Conservation (phyloP, 1,140 invertebrate genomes). For the Drosophila varians region DNA sequence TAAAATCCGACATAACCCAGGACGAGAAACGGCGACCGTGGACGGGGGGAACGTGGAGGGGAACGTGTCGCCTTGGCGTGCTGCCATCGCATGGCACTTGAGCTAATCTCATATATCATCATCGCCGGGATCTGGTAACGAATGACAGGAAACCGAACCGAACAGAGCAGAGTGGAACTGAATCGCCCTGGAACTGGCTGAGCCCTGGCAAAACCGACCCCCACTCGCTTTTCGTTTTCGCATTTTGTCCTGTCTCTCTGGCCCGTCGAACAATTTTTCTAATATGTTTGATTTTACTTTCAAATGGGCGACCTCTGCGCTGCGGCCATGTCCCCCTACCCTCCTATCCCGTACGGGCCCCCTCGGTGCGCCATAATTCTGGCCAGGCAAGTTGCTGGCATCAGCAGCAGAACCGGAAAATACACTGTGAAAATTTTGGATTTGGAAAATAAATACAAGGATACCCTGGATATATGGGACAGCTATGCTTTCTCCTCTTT, state of each 20-base stretch:
- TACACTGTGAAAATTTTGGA: constrained; percentile 1
- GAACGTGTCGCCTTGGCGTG: constrained; percentile 67
- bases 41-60: constrained; percentile 4
- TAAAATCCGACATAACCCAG: constrained; percentile 69
- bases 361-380: constrained; percentile 63
- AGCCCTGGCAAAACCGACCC: constrained; percentile 2
- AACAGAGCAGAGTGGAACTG: constrained; percentile 7
- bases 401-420: constrained; percentile 45
- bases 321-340: constrained; percentile 3
- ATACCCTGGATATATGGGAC: background rate
- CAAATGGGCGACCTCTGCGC: constrained; percentile 63
- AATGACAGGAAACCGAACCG: constrained; percentile 42
- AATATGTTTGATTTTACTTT: constrained; percentile 82
- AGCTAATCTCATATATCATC: constrained; percentile 81
- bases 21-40: background rate
- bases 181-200: constrained; percentile 5
- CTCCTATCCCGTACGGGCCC: background rate
- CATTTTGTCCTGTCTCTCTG: constrained; percentile 6
- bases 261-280: constrained; percentile 60
- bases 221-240: constrained; percentile 2
- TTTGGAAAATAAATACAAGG: background rate
- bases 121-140: constrained; percentile 58
- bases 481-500: background rate
- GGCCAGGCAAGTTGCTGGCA: constrained; percentile 73
- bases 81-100: constrained; percentile 72